phyloP scores from a whole-genome alignment of 2,113 vertebrate species.

The Lepidothrix coronata region DNA sequence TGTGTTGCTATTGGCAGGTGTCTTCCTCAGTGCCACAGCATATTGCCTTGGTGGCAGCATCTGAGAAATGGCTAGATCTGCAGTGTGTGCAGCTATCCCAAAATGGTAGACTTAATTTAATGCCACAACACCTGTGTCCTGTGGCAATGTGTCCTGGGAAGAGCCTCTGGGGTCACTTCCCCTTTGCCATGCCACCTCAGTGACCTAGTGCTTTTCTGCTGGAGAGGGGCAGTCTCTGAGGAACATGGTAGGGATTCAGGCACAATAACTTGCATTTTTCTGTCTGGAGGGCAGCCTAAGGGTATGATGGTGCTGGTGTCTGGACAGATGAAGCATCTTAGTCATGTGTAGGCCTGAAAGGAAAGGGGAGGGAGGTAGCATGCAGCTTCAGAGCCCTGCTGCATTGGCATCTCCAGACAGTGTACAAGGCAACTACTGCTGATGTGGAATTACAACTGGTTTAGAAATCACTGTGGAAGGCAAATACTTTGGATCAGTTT shows the following conservation, averaged over 20 bases:
- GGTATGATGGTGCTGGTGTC: neutral
- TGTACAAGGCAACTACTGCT: neutral
- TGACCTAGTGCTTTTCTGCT: rapidly evolving
- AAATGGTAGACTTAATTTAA: neutral
- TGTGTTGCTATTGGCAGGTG: neutral
- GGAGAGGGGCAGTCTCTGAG: neutral
- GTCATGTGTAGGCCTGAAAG: neutral
- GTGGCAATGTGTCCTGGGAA: neutral
- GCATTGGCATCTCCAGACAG: neutral
- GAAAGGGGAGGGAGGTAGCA: rapidly evolving
- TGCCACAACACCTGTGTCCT: neutral
- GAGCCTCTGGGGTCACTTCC: neutral
- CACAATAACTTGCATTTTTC: neutral
- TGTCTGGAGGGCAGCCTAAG: neutral
- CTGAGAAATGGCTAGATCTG: neutral
- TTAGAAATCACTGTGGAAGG: neutral
- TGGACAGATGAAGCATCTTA: neutral
- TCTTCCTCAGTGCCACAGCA: neutral
- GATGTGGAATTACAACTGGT: neutral
- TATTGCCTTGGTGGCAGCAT: rapidly evolving
- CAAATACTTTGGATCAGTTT: neutral
- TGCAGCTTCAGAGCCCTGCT: neutral
- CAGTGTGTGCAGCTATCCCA: neutral
- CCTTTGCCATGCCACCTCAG: neutral
- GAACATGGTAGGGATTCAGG: neutral